A percentile compares a stretch with the other conserved stretches of the same genome.
Evolutionary conservation across 2,888 invertebrate species (phyloP).

Genomic region (Germaria angustata): DNA sequence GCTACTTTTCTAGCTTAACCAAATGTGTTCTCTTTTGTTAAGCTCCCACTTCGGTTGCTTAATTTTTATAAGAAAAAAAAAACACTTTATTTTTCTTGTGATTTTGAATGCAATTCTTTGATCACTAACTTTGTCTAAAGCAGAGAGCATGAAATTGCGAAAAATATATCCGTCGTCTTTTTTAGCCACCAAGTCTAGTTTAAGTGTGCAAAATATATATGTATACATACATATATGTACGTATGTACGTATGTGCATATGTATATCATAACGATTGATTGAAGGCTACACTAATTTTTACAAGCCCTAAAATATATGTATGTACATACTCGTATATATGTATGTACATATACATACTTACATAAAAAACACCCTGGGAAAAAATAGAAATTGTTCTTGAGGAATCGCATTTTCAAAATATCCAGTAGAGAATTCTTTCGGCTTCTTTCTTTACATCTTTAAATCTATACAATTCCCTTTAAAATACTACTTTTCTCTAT

Average conservation of each 20-base stretch:
- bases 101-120: background rate
- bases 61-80: background rate
- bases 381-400: no score
- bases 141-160: background rate
- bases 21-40: background rate
- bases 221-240: background rate
- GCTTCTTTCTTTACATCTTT: no score
- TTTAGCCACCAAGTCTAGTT: slow-evolving; percentile 25
- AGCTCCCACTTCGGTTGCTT: background rate
- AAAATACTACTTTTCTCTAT: no score
- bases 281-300: no score
- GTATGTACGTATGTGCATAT: no score
- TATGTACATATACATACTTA: no score
- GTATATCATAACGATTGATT: no score
- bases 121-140: background rate
- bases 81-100: background rate
- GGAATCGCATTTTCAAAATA: no score
- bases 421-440: no score
- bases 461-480: no score
- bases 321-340: background rate
- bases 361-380: no score
- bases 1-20: no score
- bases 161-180: background rate
- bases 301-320: background rate
- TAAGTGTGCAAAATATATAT: background rate